Conservation (phyloP, 2,113 vertebrate genomes). For the Clupea harengus region DNA sequence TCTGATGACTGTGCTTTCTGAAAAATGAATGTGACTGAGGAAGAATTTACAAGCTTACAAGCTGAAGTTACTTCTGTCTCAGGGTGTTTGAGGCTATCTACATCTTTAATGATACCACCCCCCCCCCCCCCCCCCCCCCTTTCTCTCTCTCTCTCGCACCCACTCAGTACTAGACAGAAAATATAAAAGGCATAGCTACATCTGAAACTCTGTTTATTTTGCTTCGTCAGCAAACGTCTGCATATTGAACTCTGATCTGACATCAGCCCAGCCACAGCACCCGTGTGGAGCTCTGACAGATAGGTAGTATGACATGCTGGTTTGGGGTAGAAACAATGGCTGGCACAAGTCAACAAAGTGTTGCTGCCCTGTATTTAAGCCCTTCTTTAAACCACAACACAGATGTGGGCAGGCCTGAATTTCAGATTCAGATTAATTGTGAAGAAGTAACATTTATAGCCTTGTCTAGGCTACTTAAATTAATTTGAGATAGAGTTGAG, state of each 20-base stretch:
- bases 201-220: background rate
- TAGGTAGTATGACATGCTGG: background rate
- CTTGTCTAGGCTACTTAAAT: no score
- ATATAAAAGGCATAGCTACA: no score
- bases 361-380: background rate
- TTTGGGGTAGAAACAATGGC: background rate
- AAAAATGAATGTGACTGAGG: background rate
- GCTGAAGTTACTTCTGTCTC: background rate
- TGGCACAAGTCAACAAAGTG: no score
- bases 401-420: background rate
- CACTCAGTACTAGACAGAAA: background rate
- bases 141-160: no score
- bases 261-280: background rate
- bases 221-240: no score
- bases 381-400: background rate
- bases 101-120: background rate
- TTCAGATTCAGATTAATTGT: no score
- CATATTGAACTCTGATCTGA: background rate
- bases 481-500: no score
- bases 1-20: background rate
- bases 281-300: background rate
- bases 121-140: no score
- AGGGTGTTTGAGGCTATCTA: background rate
- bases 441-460: no score
- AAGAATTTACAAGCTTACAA: background rate